A percentile compares a stretch with the other conserved stretches of the same genome.
Conservation (phyloP, 2,797 vertebrate genomes). For the Heliangelus exortis region DNA sequence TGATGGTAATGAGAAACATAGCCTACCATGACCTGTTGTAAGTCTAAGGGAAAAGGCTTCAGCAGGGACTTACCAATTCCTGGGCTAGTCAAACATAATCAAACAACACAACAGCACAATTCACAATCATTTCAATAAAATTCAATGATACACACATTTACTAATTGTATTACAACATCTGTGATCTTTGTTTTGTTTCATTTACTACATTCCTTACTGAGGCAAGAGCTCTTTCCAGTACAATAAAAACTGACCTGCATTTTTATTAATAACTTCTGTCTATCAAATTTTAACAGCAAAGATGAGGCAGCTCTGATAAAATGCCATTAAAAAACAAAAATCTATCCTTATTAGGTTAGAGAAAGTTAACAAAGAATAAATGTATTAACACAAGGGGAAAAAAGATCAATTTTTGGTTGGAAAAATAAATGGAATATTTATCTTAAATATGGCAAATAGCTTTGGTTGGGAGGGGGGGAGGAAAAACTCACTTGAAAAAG, state of each 20-base stretch:
- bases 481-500: not conserved
- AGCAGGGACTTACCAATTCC: slow-evolving; percentile 23
- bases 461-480: not conserved
- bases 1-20: slow-evolving; percentile 51
- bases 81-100: slow-evolving; percentile 52
- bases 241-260: not conserved
- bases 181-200: not conserved
- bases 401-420: not conserved
- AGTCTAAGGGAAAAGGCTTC: slow-evolving; percentile 56
- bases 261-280: slow-evolving; percentile 4
- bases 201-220: not conserved
- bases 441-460: not conserved
- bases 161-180: slow-evolving; percentile 34
- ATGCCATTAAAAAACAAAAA: not conserved
- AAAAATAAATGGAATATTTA: not conserved
- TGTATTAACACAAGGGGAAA: fast-evolving
- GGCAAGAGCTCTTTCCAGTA: not conserved
- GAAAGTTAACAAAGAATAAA: slow-evolving; percentile 26
- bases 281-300: not conserved
- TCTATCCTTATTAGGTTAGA: slow-evolving; percentile 41
- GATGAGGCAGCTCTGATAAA: slow-evolving; percentile 25
- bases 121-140: slow-evolving; percentile 36
- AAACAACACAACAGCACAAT: slow-evolving; percentile 29
- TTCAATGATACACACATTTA: slow-evolving; percentile 35
- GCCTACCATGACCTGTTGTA: slow-evolving; percentile 17